Evolutionary conservation across 2,888 invertebrate species (phyloP).

Genomic region (Agrochola macilenta): DNA sequence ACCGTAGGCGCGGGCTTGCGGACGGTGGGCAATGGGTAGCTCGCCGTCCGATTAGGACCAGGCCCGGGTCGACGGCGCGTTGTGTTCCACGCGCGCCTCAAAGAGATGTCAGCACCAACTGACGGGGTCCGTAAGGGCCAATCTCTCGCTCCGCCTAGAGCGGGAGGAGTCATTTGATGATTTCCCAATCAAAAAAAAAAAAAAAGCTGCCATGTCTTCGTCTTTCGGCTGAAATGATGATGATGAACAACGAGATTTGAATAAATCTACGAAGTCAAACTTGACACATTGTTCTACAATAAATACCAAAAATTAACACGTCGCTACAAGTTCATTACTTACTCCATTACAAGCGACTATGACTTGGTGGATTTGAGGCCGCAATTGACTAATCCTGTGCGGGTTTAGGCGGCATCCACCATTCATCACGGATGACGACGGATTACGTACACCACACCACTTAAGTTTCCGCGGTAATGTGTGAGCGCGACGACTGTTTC

Average conservation of each 20-base stretch:
- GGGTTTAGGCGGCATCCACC: conserved; percentile 67
- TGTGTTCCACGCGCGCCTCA: too few relatives aligned
- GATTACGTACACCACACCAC: conserved; percentile 66
- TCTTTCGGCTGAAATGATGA: too few relatives aligned
- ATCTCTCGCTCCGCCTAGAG: too few relatives aligned
- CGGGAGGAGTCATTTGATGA: too few relatives aligned
- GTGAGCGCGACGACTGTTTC: conserved; percentile 49
- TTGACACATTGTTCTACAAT: not conserved
- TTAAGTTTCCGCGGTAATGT: conserved; percentile 61
- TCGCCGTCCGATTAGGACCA: too few relatives aligned
- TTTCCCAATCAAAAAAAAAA: too few relatives aligned
- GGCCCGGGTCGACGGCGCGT: too few relatives aligned
- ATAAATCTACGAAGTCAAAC: not conserved
- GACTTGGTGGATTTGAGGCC: conserved; percentile 73
- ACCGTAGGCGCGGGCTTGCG: too few relatives aligned
- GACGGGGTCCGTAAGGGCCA: too few relatives aligned
- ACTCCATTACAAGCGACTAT: conserved; percentile 62
- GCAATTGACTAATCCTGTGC: conserved; percentile 76
- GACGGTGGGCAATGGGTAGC: too few relatives aligned
- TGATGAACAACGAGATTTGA: not conserved
- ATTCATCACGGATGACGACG: conserved; percentile 76
- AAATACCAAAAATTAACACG: not conserved
- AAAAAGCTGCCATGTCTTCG: too few relatives aligned
- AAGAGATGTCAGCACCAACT: too few relatives aligned
- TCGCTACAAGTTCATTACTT: conserved; percentile 47